Conservation (phyloP, 2,797 vertebrate genomes). For the Muraenolepis orangiensis region DNA sequence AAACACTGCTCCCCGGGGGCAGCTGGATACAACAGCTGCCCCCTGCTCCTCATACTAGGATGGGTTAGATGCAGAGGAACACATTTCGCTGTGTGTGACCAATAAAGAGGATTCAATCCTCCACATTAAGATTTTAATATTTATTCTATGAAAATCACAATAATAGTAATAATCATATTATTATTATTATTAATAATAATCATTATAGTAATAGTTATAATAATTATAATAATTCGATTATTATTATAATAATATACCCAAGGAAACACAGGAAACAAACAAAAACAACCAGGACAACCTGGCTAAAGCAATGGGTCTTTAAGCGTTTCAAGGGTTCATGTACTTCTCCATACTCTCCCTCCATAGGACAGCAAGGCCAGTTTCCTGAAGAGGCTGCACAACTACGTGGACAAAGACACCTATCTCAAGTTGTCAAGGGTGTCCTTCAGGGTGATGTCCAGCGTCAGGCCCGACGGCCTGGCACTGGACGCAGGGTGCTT, state of each 20-base stretch:
- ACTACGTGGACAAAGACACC: constrained; percentile 60
- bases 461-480: constrained; percentile 30
- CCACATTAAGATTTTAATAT: neutral
- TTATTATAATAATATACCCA: neutral
- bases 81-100: no score
- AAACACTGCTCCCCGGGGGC: no score
- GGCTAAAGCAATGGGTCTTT: neutral
- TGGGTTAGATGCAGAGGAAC: no score
- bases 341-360: constrained; percentile 2
- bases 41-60: no score
- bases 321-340: neutral
- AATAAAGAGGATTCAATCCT: no score
- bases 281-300: no score
- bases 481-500: constrained; percentile 57
- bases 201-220: no score
- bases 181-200: no score
- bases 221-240: neutral
- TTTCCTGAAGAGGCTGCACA: constrained; percentile 76
- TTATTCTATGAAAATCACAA: neutral
- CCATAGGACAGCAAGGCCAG: constrained; percentile 53
- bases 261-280: no score
- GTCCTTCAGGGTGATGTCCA: constrained; percentile 67
- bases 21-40: no score
- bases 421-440: constrained; percentile 65
- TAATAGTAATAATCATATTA: neutral